phyloP scores from a whole-genome alignment of 2,113 vertebrate species.

The Myxocyprinus asiaticus region DNA sequence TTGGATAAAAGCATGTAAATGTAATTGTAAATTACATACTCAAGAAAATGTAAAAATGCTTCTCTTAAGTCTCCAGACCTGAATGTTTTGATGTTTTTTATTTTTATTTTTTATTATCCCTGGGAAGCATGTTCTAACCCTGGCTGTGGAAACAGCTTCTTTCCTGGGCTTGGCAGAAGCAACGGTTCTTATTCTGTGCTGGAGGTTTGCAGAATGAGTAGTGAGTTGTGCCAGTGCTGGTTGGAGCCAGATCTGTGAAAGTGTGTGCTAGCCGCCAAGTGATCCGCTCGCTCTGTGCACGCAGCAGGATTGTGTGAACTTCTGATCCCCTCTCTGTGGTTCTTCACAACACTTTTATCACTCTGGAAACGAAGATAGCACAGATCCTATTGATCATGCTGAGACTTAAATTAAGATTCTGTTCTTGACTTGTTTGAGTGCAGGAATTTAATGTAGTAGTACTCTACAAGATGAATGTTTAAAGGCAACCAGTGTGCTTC shows the following conservation, averaged over 20 bases:
- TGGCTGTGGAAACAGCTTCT: too few relatives aligned
- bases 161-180: too few relatives aligned
- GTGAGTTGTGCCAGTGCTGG: not conserved
- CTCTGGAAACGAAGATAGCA: constrained; percentile 22
- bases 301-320: not conserved
- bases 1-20: too few relatives aligned
- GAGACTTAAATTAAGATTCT: constrained; percentile 8
- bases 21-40: too few relatives aligned
- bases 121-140: too few relatives aligned
- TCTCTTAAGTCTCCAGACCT: too few relatives aligned
- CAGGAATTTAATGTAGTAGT: too few relatives aligned
- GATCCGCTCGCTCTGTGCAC: constrained; percentile 1
- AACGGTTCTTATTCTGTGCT: not conserved
- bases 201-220: not conserved
- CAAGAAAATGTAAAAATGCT: too few relatives aligned
- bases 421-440: not conserved
- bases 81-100: too few relatives aligned
- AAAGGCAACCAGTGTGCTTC: not conserved
- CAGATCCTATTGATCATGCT: constrained; percentile 8
- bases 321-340: not conserved
- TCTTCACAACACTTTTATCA: constrained; percentile 25
- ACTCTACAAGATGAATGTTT: too few relatives aligned
- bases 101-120: too few relatives aligned
- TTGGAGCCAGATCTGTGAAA: constrained; percentile 5
- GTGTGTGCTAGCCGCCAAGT: constrained; percentile 23